These are phyloP conservation scores for Cryptoprocta ferox DNA, from an alignment of 2,797 vertebrate species.

Conservation along the genomic window DNA sequence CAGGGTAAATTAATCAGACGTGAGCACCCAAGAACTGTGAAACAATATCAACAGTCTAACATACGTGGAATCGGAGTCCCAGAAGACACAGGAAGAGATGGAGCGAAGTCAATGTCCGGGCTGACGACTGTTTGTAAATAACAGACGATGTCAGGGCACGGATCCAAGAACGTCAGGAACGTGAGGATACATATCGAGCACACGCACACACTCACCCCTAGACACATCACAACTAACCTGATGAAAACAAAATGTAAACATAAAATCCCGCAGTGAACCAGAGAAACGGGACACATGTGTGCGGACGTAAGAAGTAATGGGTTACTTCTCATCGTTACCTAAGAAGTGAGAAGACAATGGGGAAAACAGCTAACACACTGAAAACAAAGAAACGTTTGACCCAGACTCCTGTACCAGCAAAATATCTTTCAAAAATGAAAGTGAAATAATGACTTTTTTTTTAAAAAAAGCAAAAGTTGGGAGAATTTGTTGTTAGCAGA, in stretches of 20 bases:
- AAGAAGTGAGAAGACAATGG: not conserved
- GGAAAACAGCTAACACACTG: not conserved
- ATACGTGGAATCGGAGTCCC: no score
- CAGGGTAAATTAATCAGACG: accelerated
- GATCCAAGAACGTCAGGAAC: not conserved
- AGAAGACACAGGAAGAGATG: not conserved
- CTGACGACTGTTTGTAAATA: no score
- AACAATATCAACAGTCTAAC: accelerated
- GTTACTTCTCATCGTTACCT: no score
- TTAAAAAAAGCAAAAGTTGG: not conserved
- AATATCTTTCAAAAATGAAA: not conserved
- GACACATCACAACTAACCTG: not conserved
- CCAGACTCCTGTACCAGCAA: not conserved
- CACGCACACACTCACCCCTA: not conserved
- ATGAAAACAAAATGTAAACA: not conserved
- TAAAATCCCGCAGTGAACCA: not conserved
- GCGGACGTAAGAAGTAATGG: not conserved
- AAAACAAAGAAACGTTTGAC: not conserved
- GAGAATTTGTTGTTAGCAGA: no score
- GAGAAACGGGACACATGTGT: not conserved
- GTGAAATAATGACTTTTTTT: not conserved
- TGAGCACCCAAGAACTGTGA: no score
- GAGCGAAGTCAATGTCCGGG: no score
- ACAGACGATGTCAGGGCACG: not conserved
- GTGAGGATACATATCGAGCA: not conserved